Evolutionary conservation across 2,888 invertebrate species (phyloP).

Genomic region (Drosophila longiperda): DNA sequence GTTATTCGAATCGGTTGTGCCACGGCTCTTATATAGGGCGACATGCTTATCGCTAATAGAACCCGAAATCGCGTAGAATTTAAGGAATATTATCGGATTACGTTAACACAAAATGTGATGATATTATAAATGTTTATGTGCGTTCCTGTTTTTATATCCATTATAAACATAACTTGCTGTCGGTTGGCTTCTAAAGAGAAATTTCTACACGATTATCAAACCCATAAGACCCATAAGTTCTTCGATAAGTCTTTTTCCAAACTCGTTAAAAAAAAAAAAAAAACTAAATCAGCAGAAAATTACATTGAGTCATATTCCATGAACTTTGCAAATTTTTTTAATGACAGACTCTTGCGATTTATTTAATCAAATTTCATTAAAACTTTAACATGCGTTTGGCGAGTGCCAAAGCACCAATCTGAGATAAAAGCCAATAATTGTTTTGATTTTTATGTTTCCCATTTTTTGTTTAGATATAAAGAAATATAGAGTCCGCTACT

Average conservation of each 20-base stretch:
- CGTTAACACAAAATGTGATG: conserved; percentile 48
- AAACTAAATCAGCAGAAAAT: not conserved
- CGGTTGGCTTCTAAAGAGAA: conserved; percentile 68
- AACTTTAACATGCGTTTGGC: not conserved
- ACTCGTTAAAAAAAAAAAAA: not conserved
- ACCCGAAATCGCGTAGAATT: conserved; percentile 46
- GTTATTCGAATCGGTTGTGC: conserved; percentile 10
- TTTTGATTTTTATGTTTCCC: conserved; percentile 49
- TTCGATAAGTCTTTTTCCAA: conserved; percentile 56
- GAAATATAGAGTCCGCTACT: conserved; percentile 23
- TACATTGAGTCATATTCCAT: conserved; percentile 21
- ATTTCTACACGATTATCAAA: conserved; percentile 36
- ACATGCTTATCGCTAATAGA: conserved; percentile 54
- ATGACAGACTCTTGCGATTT: conserved; percentile 14
- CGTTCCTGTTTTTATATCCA: conserved; percentile 66
- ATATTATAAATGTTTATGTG: conserved; percentile 68
- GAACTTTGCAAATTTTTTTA: conserved; percentile 31
- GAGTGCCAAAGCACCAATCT: conserved; percentile 12
- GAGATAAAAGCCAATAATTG: conserved; percentile 24
- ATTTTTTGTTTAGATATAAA: conserved; percentile 50
- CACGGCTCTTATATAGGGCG: conserved; percentile 45
- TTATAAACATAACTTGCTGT: conserved; percentile 70
- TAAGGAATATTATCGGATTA: conserved; percentile 61
- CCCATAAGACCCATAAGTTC: conserved; percentile 43
- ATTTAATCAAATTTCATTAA: conserved; percentile 32